Evolutionary conservation across 2,888 invertebrate genomes (phyloP).

Genomic region (Coleophora deauratella): DNA sequence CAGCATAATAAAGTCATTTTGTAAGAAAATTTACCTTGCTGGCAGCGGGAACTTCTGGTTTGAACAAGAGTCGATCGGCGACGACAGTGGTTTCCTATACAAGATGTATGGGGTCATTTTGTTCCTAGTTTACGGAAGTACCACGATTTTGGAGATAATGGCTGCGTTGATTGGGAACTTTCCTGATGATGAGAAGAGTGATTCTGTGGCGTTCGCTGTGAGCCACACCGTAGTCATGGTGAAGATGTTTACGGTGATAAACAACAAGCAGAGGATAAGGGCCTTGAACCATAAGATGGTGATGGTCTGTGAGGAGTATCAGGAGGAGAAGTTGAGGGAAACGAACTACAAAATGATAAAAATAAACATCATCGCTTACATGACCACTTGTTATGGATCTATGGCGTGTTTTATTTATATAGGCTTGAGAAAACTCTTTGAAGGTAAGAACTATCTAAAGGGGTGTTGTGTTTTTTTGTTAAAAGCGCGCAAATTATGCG

Average conservation of each 20-base stretch:
- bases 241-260: slow-evolving; percentile 44
- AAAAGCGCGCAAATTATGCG: too few relatives aligned
- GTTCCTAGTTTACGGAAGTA: slow-evolving; percentile 36
- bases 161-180: slow-evolving; percentile 45
- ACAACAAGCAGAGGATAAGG: slow-evolving; percentile 39
- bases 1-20: slow-evolving; percentile 38
- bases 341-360: slow-evolving; percentile 47
- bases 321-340: slow-evolving; percentile 34
- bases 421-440: slow-evolving; percentile 42
- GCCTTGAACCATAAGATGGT: slow-evolving; percentile 42
- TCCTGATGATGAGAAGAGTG: slow-evolving; percentile 53
- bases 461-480: too few relatives aligned
- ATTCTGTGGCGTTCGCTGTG: slow-evolving; percentile 49
- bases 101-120: slow-evolving; percentile 29
- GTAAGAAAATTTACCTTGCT: slow-evolving; percentile 37
- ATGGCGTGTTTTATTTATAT: slow-evolving; percentile 44
- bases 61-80: slow-evolving; percentile 34
- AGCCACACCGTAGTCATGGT: slow-evolving; percentile 54
- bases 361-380: slow-evolving; percentile 45
- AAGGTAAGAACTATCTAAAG: slow-evolving; percentile 23
- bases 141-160: slow-evolving; percentile 55
- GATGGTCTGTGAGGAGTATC: slow-evolving; percentile 38
- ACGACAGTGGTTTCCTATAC: slow-evolving; percentile 41
- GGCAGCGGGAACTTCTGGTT: slow-evolving; percentile 62
- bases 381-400: slow-evolving; percentile 37